Conservation (phyloP, 2,888 invertebrate species). For the Pyrrhosoma nymphula region DNA sequence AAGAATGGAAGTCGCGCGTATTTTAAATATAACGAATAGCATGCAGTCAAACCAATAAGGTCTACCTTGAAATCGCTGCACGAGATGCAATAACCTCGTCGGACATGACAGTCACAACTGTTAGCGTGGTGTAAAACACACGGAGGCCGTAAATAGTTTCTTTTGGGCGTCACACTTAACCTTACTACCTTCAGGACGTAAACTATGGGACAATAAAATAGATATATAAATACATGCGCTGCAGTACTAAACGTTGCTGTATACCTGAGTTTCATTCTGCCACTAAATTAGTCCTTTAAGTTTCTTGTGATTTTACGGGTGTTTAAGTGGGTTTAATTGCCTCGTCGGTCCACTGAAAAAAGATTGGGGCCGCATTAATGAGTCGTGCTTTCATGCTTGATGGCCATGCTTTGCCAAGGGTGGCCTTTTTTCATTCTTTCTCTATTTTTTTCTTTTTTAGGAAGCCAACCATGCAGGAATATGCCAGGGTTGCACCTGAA, state of each 20-base stretch:
- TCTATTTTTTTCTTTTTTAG: neutral
- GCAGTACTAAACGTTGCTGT: neutral
- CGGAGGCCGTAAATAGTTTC: neutral
- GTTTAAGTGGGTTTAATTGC: constrained; percentile 37
- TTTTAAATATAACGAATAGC: constrained; percentile 31
- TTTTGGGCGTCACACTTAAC: neutral
- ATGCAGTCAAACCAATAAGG: constrained; percentile 21
- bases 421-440: neutral
- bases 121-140: neutral
- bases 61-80: constrained; percentile 18
- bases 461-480: neutral
- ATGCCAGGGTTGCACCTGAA: neutral
- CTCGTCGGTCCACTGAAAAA: neutral
- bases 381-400: neutral
- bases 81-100: constrained; percentile 1
- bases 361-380: neutral
- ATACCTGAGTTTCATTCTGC: neutral
- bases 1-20: neutral
- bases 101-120: constrained; percentile 35
- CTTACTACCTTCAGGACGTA: neutral
- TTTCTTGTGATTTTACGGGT: constrained; percentile 23
- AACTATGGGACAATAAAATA: neutral
- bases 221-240: neutral
- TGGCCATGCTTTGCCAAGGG: neutral
- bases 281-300: neutral